A percentile compares a stretch with the other conserved stretches of the same genome.
Conservation (phyloP, 2,797 vertebrate genomes). For the Tadarida brasiliensis region DNA sequence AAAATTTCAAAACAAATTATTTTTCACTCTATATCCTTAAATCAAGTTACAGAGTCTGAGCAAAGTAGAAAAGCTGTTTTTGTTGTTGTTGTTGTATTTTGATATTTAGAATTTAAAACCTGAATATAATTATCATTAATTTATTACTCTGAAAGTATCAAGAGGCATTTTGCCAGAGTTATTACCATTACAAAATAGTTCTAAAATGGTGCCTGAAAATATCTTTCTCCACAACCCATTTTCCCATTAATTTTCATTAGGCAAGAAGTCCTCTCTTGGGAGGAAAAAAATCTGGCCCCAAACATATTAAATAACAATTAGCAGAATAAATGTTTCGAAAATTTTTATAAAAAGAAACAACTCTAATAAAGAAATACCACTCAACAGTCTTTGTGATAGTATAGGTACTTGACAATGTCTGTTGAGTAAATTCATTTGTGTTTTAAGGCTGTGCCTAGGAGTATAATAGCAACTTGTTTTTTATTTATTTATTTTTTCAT, state of each 20-base stretch:
- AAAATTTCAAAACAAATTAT: constrained; percentile 68
- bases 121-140: constrained; percentile 76
- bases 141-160: constrained; percentile 54
- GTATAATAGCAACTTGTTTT: neutral
- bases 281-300: neutral
- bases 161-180: constrained; percentile 42
- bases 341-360: constrained; percentile 3
- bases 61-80: constrained; percentile 48
- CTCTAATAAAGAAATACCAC: neutral
- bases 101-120: constrained; percentile 65
- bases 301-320: neutral
- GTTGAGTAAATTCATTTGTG: neutral
- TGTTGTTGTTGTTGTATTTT: neutral
- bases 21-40: constrained; percentile 52
- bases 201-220: constrained; percentile 50
- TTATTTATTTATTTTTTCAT: too few relatives aligned
- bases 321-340: neutral
- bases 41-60: constrained; percentile 39
- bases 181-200: constrained; percentile 37
- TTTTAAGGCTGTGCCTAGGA: neutral
- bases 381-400: neutral
- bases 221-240: neutral
- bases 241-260: constrained; percentile 44
- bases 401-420: neutral
- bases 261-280: neutral